Conservation (phyloP, 23 tunicate genomes). For the Styela plicata region DNA sequence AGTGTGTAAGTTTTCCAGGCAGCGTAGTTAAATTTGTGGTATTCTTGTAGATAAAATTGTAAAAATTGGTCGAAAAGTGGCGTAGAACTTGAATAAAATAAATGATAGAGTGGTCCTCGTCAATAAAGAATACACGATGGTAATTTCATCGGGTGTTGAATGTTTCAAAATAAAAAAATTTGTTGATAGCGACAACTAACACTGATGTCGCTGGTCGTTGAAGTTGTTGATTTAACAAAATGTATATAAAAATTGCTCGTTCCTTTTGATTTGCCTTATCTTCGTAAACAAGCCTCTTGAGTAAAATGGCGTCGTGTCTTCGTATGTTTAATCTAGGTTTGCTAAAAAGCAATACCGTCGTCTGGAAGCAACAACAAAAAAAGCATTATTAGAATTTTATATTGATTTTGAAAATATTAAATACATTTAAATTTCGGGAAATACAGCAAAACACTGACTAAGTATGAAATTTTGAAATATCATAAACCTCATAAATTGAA, state of each 20-base stretch:
- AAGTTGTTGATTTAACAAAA: neutral
- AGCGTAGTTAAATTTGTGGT: neutral
- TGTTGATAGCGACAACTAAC: slow-evolving; percentile 28
- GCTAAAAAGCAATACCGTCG: slow-evolving; percentile 37
- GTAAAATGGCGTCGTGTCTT: slow-evolving; percentile 8
- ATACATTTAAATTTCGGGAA: no score
- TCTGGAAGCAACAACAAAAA: slow-evolving; percentile 11
- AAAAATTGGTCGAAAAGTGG: no score
- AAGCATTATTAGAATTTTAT: neutral
- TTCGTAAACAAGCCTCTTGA: neutral
- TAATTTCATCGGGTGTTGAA: neutral
- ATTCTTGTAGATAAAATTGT: neutral
- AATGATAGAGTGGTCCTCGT: slow-evolving; percentile 20
- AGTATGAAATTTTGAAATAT: no score
- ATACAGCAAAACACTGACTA: no score
- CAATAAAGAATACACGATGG: neutral
- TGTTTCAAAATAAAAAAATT: neutral
- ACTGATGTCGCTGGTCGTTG: slow-evolving; percentile 23
- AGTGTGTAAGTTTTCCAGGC: neutral
- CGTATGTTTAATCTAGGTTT: slow-evolving; percentile 17
- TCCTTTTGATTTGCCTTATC: neutral
- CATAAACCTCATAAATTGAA: no score
- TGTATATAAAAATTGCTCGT: neutral
- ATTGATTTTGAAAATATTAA: neutral
- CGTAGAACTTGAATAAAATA: slow-evolving; percentile 7